Evolutionary conservation across 2,797 vertebrate genomes (phyloP).

Genomic region (Anguilla anguilla): DNA sequence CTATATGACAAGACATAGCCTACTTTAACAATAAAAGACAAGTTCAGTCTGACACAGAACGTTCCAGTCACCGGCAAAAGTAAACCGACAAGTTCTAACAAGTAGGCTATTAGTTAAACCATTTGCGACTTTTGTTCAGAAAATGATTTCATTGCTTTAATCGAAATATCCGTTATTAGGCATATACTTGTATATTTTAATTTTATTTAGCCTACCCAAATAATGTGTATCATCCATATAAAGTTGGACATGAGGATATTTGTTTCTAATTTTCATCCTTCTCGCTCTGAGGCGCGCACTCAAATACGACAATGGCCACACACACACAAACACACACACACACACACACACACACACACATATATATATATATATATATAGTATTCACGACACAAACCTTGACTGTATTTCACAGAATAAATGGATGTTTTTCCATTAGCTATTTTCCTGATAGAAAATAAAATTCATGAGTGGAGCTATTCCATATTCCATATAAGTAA

Average conservation of each 20-base stretch:
- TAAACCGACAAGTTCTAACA: background rate
- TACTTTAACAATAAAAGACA: background rate
- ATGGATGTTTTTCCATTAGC: background rate
- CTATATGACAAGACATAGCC: background rate
- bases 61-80: background rate
- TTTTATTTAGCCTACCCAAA: too few relatives aligned
- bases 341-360: too few relatives aligned
- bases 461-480: background rate
- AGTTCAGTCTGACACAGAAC: background rate
- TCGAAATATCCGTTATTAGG: background rate
- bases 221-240: background rate
- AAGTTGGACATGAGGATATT: background rate
- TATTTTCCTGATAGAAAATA: background rate
- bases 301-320: too few relatives aligned
- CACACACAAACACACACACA: too few relatives aligned
- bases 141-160: background rate
- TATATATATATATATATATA: background rate
- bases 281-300: background rate
- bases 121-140: background rate
- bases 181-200: too few relatives aligned
- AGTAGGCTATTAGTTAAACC: background rate
- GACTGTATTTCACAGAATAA: background rate
- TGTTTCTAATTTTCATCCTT: too few relatives aligned
- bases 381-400: background rate
- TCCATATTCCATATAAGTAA: background rate